phyloP scores from a whole-genome alignment of 2,797 vertebrate species.

The Gymnothorax reevesii region DNA sequence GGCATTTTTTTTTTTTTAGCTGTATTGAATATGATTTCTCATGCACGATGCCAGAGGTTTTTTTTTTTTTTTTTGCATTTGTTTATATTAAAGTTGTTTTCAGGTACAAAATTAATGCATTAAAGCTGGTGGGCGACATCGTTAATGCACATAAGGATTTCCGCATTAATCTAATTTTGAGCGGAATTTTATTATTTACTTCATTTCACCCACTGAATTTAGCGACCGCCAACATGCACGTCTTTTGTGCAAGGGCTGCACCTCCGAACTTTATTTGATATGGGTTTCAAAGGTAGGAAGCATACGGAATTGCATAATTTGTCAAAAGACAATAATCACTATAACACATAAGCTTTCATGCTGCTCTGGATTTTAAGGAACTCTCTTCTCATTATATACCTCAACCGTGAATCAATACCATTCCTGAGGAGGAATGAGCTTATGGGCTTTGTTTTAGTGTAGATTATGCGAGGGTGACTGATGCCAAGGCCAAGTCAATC shows the following conservation, averaged over 20 bases:
- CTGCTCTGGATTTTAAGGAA: neutral
- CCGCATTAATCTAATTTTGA: neutral
- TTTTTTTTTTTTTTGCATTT: neutral
- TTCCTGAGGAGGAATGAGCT: slow-evolving; percentile 16
- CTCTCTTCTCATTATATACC: neutral
- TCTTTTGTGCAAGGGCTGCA: neutral
- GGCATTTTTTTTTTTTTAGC: neutral
- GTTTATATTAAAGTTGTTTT: neutral
- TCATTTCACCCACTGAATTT: neutral
- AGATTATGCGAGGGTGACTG: slow-evolving; percentile 19
- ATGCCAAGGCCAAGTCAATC: slow-evolving; percentile 11
- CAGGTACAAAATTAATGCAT: neutral
- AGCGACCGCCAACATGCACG: neutral
- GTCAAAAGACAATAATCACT: neutral
- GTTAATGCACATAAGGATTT: neutral
- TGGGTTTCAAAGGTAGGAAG: neutral
- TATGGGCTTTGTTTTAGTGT: slow-evolving; percentile 20
- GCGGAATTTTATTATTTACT: neutral
- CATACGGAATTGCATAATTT: neutral
- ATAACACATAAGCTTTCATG: neutral
- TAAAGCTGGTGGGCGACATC: neutral
- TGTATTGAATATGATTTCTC: neutral
- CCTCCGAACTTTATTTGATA: neutral
- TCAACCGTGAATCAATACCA: slow-evolving; percentile 19
- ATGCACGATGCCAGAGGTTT: neutral